Conservation (phyloP, 35 echinoderm and acorn worm genomes). For the Chiridota heheva region DNA sequence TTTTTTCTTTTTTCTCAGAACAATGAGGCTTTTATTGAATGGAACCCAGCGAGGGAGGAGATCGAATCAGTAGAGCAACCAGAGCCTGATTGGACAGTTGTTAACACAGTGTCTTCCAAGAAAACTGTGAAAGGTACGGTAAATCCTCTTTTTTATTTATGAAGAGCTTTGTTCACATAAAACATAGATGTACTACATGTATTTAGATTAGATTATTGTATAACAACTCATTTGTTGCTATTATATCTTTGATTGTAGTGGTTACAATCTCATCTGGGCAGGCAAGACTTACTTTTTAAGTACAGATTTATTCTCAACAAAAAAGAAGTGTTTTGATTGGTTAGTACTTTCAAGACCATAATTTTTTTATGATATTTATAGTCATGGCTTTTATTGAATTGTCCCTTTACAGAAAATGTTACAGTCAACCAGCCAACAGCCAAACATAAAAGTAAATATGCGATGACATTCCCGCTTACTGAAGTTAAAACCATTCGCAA, state of each 20-base stretch:
- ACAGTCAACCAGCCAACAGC: neutral
- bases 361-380: neutral
- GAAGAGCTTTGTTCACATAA: neutral
- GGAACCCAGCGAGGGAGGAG: constrained; percentile 67
- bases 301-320: neutral
- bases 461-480: constrained; percentile 64
- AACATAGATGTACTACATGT: no score
- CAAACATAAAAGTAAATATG: constrained; percentile 55
- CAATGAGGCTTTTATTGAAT: constrained; percentile 65
- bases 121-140: neutral
- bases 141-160: neutral
- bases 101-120: constrained; percentile 80
- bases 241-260: no score
- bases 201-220: no score
- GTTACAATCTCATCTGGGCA: no score
- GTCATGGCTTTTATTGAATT: neutral
- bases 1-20: constrained; percentile 36
- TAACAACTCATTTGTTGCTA: no score
- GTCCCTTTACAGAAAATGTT: neutral
- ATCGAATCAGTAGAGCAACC: constrained; percentile 58
- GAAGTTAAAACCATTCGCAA: constrained; percentile 76
- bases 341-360: neutral
- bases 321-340: neutral
- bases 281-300: no score
- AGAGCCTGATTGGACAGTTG: constrained; percentile 91